These are phyloP conservation scores for Myotis findleyi DNA, from an alignment of 2,797 vertebrate species.

Conservation along the genomic window DNA sequence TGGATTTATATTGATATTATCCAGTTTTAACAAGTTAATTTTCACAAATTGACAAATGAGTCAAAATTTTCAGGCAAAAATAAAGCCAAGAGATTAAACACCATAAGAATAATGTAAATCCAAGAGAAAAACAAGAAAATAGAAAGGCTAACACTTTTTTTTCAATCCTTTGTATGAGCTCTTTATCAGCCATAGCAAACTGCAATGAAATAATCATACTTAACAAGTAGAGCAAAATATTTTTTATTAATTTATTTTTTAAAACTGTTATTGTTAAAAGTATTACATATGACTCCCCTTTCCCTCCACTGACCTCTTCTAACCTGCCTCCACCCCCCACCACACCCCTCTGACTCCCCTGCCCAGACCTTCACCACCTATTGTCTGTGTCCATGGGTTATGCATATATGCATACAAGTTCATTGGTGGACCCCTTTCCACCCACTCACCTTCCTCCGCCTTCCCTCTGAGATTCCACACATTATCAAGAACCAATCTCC, in stretches of 20 bases:
- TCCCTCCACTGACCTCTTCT: too few relatives aligned
- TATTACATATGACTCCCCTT: too few relatives aligned
- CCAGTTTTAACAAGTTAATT: conserved; percentile 7
- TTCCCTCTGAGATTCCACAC: not conserved
- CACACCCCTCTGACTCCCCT: too few relatives aligned
- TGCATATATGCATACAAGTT: too few relatives aligned
- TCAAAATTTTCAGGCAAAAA: not conserved
- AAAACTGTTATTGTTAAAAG: too few relatives aligned
- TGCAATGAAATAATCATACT: not conserved
- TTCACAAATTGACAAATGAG: not conserved
- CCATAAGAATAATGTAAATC: not conserved
- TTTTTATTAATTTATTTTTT: not conserved
- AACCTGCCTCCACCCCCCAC: too few relatives aligned
- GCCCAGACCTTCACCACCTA: too few relatives aligned
- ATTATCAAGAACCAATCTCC: not conserved
- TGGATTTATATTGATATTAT: not conserved
- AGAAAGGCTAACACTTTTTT: not conserved
- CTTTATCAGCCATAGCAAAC: not conserved
- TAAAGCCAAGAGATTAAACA: not conserved
- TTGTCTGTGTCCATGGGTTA: too few relatives aligned
- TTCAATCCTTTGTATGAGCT: not conserved
- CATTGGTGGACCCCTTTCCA: too few relatives aligned
- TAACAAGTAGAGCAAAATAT: not conserved
- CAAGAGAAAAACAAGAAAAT: not conserved
- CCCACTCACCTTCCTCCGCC: too few relatives aligned